Evolutionary conservation across 2,888 invertebrate genomes (phyloP).

Genomic region (Neocrepidodera transversa): DNA sequence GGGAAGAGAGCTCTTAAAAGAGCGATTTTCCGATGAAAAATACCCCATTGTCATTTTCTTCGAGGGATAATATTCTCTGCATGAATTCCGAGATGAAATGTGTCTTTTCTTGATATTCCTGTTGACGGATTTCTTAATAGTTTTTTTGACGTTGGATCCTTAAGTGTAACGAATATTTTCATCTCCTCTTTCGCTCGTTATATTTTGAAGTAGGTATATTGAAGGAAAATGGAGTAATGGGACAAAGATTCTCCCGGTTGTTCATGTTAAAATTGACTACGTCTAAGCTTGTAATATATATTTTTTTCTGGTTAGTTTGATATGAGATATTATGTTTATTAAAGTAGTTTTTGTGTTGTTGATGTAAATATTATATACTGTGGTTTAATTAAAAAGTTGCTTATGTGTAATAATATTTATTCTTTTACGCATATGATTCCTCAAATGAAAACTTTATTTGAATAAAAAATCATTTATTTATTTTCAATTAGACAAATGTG

Average conservation of each 20-base stretch:
- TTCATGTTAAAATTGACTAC: neutral
- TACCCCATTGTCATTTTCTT: slow-evolving; percentile 26
- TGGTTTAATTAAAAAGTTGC: no score
- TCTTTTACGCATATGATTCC: no score
- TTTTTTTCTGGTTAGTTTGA: no score
- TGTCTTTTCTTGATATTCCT: slow-evolving; percentile 22
- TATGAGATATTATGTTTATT: no score
- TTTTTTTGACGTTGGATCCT: slow-evolving; percentile 9
- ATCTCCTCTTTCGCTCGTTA: neutral
- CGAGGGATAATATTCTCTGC: slow-evolving; percentile 23
- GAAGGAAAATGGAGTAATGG: neutral
- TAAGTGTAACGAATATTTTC: slow-evolving; percentile 12
- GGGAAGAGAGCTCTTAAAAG: slow-evolving; percentile 6
- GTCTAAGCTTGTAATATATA: no score
- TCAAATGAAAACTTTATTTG: no score
- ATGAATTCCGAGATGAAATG: slow-evolving; percentile 26
- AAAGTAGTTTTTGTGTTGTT: no score
- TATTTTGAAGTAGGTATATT: slow-evolving; percentile 5
- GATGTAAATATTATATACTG: no score
- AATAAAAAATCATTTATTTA: no score
- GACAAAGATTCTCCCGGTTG: neutral
- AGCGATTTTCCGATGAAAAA: slow-evolving; percentile 23
- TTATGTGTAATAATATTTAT: no score
- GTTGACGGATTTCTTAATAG: slow-evolving; percentile 27
- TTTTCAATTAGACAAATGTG: no score